Conservation (phyloP, 2,888 invertebrate species). For the Monoplex corrugatus region DNA sequence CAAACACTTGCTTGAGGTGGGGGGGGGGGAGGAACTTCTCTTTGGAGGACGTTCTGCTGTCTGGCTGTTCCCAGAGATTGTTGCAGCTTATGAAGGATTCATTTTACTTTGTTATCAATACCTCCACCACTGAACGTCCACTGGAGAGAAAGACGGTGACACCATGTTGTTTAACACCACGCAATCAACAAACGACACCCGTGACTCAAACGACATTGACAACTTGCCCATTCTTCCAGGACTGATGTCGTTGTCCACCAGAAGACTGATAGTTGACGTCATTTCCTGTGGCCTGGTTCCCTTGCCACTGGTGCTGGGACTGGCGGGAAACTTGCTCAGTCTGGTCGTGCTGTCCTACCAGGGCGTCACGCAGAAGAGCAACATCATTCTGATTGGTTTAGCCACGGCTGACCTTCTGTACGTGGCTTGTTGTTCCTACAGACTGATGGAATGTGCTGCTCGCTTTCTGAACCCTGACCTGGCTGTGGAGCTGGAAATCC, state of each 20-base stretch:
- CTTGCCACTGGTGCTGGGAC: background rate
- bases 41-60: too few relatives aligned
- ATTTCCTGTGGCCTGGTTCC: slow-evolving; percentile 20
- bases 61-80: too few relatives aligned
- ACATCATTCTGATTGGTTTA: slow-evolving; percentile 6
- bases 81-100: too few relatives aligned
- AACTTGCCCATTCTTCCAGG: too few relatives aligned
- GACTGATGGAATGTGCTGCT: background rate
- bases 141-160: too few relatives aligned
- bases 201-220: too few relatives aligned
- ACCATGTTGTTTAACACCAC: too few relatives aligned
- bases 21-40: too few relatives aligned
- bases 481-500: background rate
- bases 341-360: background rate
- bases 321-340: background rate
- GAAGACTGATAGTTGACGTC: background rate
- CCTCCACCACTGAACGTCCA: too few relatives aligned
- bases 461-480: background rate
- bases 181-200: too few relatives aligned
- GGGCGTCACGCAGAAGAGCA: background rate
- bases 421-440: background rate
- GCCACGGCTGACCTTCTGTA: background rate
- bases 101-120: too few relatives aligned
- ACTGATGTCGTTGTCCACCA: background rate
- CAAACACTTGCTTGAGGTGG: too few relatives aligned